Percentiles rank a stretch among this genome's conserved stretches.
These are phyloP conservation scores for Trypoxylus dichotomus DNA, from an alignment of 1,140 invertebrate genomes.

Conservation along the genomic window DNA sequence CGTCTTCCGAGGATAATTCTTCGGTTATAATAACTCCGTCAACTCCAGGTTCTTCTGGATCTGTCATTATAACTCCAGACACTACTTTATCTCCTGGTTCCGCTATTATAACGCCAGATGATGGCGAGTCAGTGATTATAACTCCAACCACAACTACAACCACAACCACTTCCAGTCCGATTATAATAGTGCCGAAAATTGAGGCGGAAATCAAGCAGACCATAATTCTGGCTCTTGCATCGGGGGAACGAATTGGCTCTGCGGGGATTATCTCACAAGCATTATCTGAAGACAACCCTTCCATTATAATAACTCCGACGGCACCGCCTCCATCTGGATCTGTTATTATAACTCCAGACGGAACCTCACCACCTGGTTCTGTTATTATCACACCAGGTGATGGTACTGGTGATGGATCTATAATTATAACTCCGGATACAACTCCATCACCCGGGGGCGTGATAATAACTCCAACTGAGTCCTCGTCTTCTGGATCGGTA, in stretches of 20 bases:
- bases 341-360: no score
- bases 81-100: background rate
- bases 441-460: background rate
- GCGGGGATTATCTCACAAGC: background rate
- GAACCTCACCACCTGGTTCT: background rate
- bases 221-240: no score
- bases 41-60: background rate
- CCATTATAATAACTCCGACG: background rate
- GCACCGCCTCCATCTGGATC: background rate
- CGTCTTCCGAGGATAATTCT: background rate
- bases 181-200: background rate
- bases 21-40: background rate
- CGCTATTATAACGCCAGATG: background rate
- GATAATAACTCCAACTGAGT: background rate
- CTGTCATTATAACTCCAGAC: constrained; percentile 7
- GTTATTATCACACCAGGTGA: background rate
- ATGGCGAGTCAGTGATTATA: background rate
- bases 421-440: background rate
- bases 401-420: background rate
- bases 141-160: background rate
- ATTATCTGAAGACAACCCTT: no score
- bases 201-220: background rate
- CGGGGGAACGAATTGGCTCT: no score
- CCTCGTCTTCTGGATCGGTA: background rate
- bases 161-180: background rate